Percentiles rank a stretch among this genome's conserved stretches.
phyloP scores from a whole-genome alignment of 2,797 vertebrate genomes.

The Gouania willdenowi region DNA sequence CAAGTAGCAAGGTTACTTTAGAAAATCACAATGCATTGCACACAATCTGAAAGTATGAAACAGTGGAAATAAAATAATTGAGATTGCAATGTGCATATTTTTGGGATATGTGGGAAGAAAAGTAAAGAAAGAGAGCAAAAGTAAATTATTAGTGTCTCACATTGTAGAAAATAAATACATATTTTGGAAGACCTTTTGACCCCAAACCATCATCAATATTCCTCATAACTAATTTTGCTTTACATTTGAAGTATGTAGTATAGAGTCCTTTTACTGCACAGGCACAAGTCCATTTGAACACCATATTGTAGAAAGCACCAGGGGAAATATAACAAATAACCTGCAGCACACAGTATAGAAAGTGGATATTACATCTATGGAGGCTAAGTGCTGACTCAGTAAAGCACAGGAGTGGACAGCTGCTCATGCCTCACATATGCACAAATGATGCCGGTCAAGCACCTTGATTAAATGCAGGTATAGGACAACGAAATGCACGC shows the following conservation, averaged over 20 bases:
- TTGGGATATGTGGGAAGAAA: no score
- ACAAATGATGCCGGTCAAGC: conserved; percentile 44
- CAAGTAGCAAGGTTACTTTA: conserved; percentile 7
- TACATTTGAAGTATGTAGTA: conserved; percentile 36
- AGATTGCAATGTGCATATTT: no score
- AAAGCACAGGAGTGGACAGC: conserved; percentile 40
- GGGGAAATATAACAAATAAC: conserved; percentile 70
- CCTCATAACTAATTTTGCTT: no score
- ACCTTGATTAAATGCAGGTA: conserved; percentile 28
- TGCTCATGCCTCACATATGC: conserved; percentile 44
- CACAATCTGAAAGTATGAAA: conserved; percentile 9
- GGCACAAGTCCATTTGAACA: conserved; percentile 40
- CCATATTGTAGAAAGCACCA: conserved; percentile 36
- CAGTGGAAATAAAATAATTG: conserved; percentile 2
- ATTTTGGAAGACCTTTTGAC: no score
- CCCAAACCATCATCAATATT: no score
- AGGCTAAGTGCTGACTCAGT: conserved; percentile 65
- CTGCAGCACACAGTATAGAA: conserved; percentile 43
- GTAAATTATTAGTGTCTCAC: no score
- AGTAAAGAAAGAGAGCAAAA: no score
- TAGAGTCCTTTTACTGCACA: conserved; percentile 31
- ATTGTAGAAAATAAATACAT: no score
- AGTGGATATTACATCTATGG: conserved; percentile 65
- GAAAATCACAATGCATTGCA: conserved; percentile 23
- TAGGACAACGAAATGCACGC: conserved; percentile 5